Evolutionary conservation across 1,140 invertebrate species (phyloP).

Genomic region (Ceratosolen solmsi): DNA sequence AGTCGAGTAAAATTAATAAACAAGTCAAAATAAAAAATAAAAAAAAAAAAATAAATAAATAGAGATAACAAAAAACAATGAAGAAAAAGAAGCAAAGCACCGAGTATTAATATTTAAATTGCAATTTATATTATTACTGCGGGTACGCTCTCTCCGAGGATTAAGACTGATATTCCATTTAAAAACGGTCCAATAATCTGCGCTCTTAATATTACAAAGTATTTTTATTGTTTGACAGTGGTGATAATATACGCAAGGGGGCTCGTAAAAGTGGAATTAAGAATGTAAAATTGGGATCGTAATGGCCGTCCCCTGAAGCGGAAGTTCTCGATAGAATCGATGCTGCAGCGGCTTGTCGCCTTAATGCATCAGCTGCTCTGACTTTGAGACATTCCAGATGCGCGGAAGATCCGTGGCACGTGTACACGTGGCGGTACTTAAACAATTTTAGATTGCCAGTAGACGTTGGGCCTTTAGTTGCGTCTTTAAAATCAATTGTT

Average conservation of each 20-base stretch:
- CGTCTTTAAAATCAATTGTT: conserved; percentile 25
- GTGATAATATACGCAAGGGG: background rate
- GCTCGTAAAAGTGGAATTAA: conserved; percentile 13
- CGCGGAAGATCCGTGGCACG: background rate
- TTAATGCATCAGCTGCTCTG: conserved; percentile 34
- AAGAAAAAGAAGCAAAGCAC: no score
- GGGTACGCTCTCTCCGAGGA: no score
- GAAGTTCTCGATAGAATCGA: conserved; percentile 31
- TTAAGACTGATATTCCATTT: background rate
- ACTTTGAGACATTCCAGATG: conserved; percentile 28
- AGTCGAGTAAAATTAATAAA: no score
- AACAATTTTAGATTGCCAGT: background rate
- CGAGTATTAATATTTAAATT: no score
- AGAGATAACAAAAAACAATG: no score
- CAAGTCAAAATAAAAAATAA: no score
- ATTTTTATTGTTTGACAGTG: background rate
- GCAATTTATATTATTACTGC: no score
- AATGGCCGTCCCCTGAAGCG: background rate
- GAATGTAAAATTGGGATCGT: background rate
- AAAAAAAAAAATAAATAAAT: no score
- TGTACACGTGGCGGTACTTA: background rate
- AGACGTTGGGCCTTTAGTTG: background rate
- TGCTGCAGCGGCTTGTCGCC: conserved; percentile 22
- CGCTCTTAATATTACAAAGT: conserved; percentile 1
- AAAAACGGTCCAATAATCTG: background rate